These are phyloP conservation scores for Stichopus chloronotus DNA, from an alignment of 35 echinoderm and acorn worm genomes.

Conservation along the genomic window DNA sequence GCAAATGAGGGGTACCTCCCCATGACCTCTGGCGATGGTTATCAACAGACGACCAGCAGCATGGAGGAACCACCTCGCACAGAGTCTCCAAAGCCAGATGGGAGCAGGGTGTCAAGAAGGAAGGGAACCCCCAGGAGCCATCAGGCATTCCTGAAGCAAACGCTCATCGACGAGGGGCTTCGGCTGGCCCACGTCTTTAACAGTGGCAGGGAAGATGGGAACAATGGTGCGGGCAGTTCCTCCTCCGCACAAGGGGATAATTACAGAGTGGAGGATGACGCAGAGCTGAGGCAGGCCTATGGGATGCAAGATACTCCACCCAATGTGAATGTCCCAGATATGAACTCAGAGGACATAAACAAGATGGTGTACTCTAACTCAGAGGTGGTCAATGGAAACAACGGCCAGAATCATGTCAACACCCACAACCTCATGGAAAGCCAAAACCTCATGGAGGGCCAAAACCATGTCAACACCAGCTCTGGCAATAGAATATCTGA, in stretches of 20 bases:
- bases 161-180: constrained; percentile 83
- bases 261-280: constrained; percentile 23
- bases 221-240: not conserved
- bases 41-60: not conserved
- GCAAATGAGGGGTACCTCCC: not conserved
- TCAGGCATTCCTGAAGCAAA: constrained; percentile 75
- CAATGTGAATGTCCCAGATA: constrained; percentile 1
- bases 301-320: not conserved
- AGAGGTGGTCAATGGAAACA: not conserved
- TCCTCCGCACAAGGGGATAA: not conserved
- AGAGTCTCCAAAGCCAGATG: constrained; percentile 26
- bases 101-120: constrained; percentile 47
- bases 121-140: constrained; percentile 60
- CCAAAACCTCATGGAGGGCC: not conserved
- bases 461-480: not conserved
- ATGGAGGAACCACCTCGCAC: constrained; percentile 5
- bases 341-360: not conserved
- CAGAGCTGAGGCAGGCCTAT: constrained; percentile 3
- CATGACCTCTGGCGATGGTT: not conserved
- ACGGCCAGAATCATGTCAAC: not conserved
- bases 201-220: not conserved
- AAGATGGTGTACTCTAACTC: not conserved
- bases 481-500: not conserved
- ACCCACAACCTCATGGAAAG: not conserved
- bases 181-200: constrained; percentile 76